Percentiles rank a stretch among this genome's conserved stretches.
Conservation (phyloP, 2,797 vertebrate species). For the Siniperca obscura region DNA sequence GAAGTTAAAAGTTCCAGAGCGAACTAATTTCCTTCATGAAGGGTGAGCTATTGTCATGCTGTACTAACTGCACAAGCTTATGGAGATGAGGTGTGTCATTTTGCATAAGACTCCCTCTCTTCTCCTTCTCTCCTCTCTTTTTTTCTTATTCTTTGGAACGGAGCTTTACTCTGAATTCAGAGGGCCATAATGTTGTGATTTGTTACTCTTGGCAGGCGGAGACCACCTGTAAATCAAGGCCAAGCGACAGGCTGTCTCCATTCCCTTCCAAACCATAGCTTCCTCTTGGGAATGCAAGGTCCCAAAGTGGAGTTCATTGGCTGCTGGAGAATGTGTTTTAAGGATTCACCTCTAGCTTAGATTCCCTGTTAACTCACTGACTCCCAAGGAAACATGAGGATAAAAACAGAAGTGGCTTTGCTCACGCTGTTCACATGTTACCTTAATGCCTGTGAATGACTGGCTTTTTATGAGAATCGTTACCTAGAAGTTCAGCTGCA, state of each 20-base stretch:
- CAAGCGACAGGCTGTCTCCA: conserved; percentile 73
- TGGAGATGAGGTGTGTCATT: conserved; percentile 60
- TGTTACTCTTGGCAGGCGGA: conserved; percentile 74
- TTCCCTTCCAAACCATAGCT: conserved; percentile 63
- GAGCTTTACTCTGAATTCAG: conserved; percentile 60
- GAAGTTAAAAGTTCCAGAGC: conserved; percentile 47
- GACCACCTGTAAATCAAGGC: conserved; percentile 75
- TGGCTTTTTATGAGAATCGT: background rate
- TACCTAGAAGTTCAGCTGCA: background rate
- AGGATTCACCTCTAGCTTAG: conserved; percentile 65
- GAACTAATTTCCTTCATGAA: conserved; percentile 47
- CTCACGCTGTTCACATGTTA: background rate
- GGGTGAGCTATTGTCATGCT: conserved; percentile 48
- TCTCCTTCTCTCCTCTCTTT: conserved; percentile 3
- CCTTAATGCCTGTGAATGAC: background rate
- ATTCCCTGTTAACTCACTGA: conserved; percentile 53
- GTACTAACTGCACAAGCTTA: conserved; percentile 40
- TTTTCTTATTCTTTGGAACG: conserved; percentile 52
- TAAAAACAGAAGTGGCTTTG: conserved; percentile 33
- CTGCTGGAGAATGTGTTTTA: conserved; percentile 57
- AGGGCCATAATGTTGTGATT: conserved; percentile 73
- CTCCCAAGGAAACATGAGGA: conserved; percentile 44
- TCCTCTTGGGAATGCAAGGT: conserved; percentile 64
- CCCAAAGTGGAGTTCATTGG: conserved; percentile 65
- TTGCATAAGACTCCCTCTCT: conserved; percentile 37